A percentile compares a stretch with the other conserved stretches of the same genome.
These are phyloP conservation scores for Atherinosoma microstoma DNA, from an alignment of 2,797 vertebrate genomes.

Conservation along the genomic window DNA sequence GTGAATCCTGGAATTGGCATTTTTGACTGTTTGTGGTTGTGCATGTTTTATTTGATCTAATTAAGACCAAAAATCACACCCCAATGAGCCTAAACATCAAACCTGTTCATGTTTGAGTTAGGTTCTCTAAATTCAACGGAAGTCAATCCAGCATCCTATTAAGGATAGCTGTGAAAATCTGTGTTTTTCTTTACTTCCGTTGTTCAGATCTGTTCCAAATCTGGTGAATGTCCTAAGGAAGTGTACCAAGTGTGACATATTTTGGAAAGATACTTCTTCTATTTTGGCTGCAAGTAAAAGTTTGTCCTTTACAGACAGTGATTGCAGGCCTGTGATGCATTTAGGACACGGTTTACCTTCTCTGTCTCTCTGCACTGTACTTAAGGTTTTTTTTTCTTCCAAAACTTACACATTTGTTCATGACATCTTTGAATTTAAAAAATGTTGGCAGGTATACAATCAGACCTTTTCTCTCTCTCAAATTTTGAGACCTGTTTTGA, in stretches of 20 bases:
- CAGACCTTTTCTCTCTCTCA: neutral
- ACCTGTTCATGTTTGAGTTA: neutral
- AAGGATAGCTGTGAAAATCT: neutral
- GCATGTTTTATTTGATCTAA: neutral
- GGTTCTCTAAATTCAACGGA: neutral
- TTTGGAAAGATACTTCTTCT: too few species aligned
- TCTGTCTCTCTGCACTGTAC: neutral
- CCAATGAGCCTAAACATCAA: neutral
- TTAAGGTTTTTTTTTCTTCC: neutral
- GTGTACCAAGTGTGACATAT: neutral
- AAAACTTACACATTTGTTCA: neutral
- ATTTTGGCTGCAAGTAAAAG: neutral
- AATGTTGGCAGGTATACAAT: neutral
- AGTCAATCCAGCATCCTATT: neutral
- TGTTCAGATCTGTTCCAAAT: neutral
- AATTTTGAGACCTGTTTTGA: neutral
- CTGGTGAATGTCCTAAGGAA: neutral
- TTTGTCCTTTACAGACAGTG: neutral
- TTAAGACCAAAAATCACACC: neutral
- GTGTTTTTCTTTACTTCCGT: neutral
- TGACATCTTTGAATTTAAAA: neutral
- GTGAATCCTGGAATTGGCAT: too few species aligned
- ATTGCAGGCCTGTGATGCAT: neutral
- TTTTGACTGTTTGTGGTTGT: neutral
- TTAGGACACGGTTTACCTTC: neutral